Conservation (phyloP, 2,113 vertebrate genomes). For the Sisor rabdophorus region DNA sequence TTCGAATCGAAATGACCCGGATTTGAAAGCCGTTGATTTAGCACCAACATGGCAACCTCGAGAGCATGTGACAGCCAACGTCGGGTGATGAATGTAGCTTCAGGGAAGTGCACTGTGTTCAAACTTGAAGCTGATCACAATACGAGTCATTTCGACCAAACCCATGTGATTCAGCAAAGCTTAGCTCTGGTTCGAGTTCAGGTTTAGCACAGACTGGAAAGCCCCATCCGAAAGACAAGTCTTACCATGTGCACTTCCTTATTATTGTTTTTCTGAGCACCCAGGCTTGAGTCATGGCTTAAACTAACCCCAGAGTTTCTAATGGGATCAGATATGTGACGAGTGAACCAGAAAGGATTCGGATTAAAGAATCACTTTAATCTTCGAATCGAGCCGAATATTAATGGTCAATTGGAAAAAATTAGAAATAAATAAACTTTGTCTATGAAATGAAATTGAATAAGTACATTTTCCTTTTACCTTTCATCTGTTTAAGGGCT, state of each 20-base stretch:
- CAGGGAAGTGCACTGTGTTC: constrained; percentile 34
- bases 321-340: constrained; percentile 5
- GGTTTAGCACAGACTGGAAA: constrained; percentile 43
- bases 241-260: constrained; percentile 33
- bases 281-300: constrained; percentile 38
- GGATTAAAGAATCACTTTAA: background rate
- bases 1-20: too few relatives aligned
- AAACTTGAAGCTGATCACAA: constrained; percentile 28
- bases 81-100: constrained; percentile 40
- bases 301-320: constrained; percentile 10
- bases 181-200: constrained; percentile 14
- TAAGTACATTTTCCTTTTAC: background rate
- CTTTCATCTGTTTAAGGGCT: background rate
- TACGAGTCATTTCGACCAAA: constrained; percentile 37
- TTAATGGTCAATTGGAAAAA: background rate
- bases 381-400: background rate
- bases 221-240: constrained; percentile 47
- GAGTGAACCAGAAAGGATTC: background rate
- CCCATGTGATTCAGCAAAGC: constrained; percentile 49
- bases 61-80: constrained; percentile 27
- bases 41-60: background rate
- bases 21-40: background rate
- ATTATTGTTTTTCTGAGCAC: constrained; percentile 37
- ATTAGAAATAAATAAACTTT: too few relatives aligned
- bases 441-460: too few relatives aligned